phyloP scores from a whole-genome alignment of 2,113 vertebrate genomes.

The Rhynchopsitta pachyrhyncha region DNA sequence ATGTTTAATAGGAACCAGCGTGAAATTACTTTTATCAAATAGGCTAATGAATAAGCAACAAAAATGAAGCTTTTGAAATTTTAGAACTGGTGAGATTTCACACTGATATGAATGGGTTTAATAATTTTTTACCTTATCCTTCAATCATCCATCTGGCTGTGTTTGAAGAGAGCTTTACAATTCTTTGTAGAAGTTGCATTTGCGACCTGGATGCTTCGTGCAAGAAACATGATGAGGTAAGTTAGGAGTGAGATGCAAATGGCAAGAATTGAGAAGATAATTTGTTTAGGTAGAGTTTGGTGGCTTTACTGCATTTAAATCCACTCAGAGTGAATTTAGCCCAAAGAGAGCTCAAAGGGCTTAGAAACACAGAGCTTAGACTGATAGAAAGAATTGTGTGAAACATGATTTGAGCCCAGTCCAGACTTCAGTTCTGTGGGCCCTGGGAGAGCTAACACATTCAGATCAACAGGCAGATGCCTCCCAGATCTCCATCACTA shows the following conservation, averaged over 20 bases:
- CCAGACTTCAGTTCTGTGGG: conserved; percentile 45
- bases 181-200: not conserved
- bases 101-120: not conserved
- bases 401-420: conserved; percentile 47
- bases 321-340: not conserved
- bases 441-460: conserved; percentile 27
- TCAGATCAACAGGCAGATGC: conserved; percentile 43
- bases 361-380: not conserved
- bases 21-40: not conserved
- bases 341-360: not conserved
- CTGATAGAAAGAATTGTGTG: not conserved
- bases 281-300: not conserved
- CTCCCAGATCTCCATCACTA: conserved; percentile 40
- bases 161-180: not conserved
- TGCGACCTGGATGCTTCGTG: not conserved
- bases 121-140: not conserved
- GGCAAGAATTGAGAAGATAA: not conserved
- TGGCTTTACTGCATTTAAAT: conserved; percentile 6
- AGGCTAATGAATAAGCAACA: not conserved
- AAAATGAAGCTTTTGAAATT: not conserved
- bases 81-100: not conserved
- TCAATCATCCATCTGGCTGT: not conserved
- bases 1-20: not conserved
- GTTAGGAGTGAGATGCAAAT: not conserved
- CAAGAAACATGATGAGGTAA: not conserved